These are phyloP conservation scores for Hybognathus amarus DNA, from an alignment of 2,797 vertebrate genomes.

Conservation along the genomic window DNA sequence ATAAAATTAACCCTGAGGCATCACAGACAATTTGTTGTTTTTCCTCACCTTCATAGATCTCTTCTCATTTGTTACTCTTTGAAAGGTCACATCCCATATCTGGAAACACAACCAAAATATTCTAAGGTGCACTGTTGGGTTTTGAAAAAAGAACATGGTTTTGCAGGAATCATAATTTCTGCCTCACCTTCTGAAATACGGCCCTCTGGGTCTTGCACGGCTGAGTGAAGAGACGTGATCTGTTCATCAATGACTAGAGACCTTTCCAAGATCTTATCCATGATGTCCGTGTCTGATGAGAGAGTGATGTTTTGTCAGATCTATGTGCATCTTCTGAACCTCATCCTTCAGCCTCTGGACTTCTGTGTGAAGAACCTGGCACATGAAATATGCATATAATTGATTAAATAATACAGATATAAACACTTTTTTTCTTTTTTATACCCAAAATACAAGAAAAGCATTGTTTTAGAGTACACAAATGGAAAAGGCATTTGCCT, in stretches of 20 bases:
- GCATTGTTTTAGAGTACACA: background rate
- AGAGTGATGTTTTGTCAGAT: conserved; percentile 94
- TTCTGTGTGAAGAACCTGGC: conserved; percentile 85
- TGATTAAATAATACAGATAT: conserved; percentile 2
- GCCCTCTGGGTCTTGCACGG: conserved; percentile 85
- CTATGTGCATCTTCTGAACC: conserved; percentile 91
- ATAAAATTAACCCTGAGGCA: conserved; percentile 19
- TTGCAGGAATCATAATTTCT: background rate
- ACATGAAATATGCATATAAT: conserved; percentile 11
- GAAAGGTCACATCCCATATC: conserved; percentile 93
- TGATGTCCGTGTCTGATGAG: conserved; percentile 89
- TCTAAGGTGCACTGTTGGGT: background rate
- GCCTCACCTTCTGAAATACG: conserved; percentile 86
- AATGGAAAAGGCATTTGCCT: background rate
- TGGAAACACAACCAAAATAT: conserved; percentile 63
- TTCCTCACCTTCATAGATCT: conserved; percentile 91
- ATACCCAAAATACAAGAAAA: background rate
- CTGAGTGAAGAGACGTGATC: conserved; percentile 81
- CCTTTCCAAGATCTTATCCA: conserved; percentile 86
- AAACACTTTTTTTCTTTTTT: background rate
- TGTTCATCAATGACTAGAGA: conserved; percentile 85
- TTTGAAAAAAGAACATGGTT: background rate
- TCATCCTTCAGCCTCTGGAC: conserved; percentile 91
- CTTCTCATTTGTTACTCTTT: conserved; percentile 90
- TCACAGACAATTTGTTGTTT: background rate